Evolutionary conservation across 2,888 invertebrate species (phyloP).

Genomic region (Phalera bucephala): DNA sequence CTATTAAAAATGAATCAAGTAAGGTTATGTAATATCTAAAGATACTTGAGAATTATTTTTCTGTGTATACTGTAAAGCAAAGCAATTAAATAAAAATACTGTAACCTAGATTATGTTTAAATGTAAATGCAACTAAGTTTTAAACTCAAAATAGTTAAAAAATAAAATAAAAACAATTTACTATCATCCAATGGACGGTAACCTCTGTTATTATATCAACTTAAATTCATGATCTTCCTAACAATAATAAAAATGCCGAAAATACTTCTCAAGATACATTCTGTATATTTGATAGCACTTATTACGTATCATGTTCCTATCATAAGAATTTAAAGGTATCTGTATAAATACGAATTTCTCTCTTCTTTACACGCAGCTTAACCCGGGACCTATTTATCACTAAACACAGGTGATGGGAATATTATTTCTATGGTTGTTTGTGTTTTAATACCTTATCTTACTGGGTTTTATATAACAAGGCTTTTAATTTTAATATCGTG

Average conservation of each 20-base stretch:
- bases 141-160: too few relatives aligned
- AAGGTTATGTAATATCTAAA: conserved; percentile 27
- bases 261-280: conserved; percentile 12
- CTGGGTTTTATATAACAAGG: not conserved
- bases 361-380: conserved; percentile 84
- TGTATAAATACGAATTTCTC: conserved; percentile 72
- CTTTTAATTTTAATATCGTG: not conserved
- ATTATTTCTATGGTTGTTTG: conserved; percentile 63
- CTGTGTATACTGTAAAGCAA: too few relatives aligned
- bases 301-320: conserved; percentile 31
- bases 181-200: too few relatives aligned
- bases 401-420: conserved; percentile 82
- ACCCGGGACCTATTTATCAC: conserved; percentile 83
- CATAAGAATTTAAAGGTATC: conserved; percentile 35
- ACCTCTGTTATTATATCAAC: too few relatives aligned
- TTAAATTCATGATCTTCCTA: too few relatives aligned
- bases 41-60: conserved; percentile 19
- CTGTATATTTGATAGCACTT: conserved; percentile 29
- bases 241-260: too few relatives aligned
- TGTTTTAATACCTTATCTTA: conserved; percentile 29
- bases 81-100: too few relatives aligned
- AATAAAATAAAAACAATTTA: too few relatives aligned
- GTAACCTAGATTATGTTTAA: too few relatives aligned
- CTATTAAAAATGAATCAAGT: too few relatives aligned
- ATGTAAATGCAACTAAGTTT: too few relatives aligned